Evolutionary conservation across 1,140 invertebrate genomes (phyloP).

Genomic region (Teleopsis dalmanni): DNA sequence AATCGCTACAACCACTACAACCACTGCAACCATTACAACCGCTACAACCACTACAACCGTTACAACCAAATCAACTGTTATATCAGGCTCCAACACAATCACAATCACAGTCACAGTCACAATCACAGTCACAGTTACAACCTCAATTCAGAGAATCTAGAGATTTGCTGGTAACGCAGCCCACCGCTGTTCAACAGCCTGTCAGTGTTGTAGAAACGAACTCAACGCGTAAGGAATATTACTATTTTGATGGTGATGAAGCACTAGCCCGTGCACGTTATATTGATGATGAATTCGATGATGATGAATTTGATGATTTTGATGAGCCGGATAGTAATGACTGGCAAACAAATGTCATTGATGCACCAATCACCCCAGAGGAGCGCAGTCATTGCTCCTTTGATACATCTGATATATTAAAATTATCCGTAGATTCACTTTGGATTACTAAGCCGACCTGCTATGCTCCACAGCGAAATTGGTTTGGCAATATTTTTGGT

Average conservation of each 20-base stretch:
- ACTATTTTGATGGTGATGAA: slow-evolving; percentile 38
- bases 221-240: slow-evolving; percentile 38
- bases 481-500: slow-evolving; percentile 37
- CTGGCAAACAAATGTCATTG: neutral
- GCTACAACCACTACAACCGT: neutral
- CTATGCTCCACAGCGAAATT: slow-evolving; percentile 31
- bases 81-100: neutral
- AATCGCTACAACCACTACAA: neutral
- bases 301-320: slow-evolving; percentile 8
- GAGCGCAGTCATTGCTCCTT: slow-evolving; percentile 33
- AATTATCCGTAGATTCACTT: slow-evolving; percentile 31
- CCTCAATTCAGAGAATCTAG: slow-evolving; percentile 22
- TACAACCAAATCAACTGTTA: neutral
- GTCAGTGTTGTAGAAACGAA: slow-evolving; percentile 30
- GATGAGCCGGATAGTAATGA: neutral
- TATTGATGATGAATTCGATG: slow-evolving; percentile 15
- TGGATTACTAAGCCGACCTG: slow-evolving; percentile 40
- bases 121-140: slow-evolving; percentile 1
- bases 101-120: neutral
- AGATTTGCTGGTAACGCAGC: neutral
- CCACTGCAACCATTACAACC: neutral
- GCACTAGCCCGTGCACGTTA: slow-evolving; percentile 24
- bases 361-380: slow-evolving; percentile 14
- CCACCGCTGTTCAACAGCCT: slow-evolving; percentile 19
- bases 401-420: slow-evolving; percentile 33